Base-by-base conservation (phyloP, 2,113 vertebrate genomes). In the Hyaena hyaena region DNA sequence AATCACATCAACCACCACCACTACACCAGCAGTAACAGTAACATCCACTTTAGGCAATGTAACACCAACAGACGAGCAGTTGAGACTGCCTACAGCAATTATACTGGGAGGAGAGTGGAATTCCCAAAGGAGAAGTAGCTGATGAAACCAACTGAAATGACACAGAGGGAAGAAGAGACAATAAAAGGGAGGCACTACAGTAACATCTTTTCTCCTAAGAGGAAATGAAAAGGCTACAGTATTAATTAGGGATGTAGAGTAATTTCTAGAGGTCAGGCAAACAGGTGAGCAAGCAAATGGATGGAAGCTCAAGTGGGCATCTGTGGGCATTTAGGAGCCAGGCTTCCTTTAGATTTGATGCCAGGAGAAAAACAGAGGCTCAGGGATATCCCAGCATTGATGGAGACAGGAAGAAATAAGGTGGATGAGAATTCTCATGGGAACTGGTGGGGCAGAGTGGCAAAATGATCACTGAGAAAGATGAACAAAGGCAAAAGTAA, bases 131-230 rank as follows among this genome's bases (percentile, higher is more conserved):
- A 88, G 43, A 0, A 45, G 58, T 14, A 24, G 79, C 69, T 95
- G 95, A 95, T 93, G 95, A 96, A 94, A 98, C 28, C 43, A 71
- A 26, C 28, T 2, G 23, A 96, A 96, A 96, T 43, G 77, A 77
- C 31, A 66, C 8, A n/a, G 48, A 53, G 69, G 76, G 63, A 95
- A 73, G 84, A 55, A 92, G 31, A 28, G 53, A 81, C 23, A 33
- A 28, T 66, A 66, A 68, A 82, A 33, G 50, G 48, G 16, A 85
- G 21, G 39, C 45, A 85, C 2, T 65, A 81, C 21, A 55, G 77
- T 68, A 76, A 88, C 50, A 48, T 79, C 45, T 90, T 71, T 84
- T 88, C 82, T 92, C 84, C 50, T 90, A 69, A 84, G 39, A 94
- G 80, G 89, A 86, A 90, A 21, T 35, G 65, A 80, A 88, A 80